Evolutionary conservation across 2,797 vertebrate genomes (phyloP).

Genomic region (Oreortyx pictus): DNA sequence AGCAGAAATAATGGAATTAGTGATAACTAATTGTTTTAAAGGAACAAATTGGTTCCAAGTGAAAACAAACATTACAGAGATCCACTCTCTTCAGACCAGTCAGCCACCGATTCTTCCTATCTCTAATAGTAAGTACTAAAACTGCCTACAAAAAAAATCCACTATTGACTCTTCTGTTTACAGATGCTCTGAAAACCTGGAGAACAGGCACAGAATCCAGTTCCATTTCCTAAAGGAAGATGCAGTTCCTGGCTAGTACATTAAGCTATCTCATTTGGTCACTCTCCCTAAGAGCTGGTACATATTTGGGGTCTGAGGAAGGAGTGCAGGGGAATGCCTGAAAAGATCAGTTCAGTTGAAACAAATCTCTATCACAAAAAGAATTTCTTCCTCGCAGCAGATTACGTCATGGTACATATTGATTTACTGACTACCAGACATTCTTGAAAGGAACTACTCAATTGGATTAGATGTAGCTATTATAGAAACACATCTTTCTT

Average conservation of each 20-base stretch:
- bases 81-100: not conserved
- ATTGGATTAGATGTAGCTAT: conserved; percentile 34
- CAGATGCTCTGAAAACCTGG: not conserved
- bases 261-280: not conserved
- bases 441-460: conserved; percentile 27
- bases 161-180: not conserved
- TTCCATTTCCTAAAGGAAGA: not conserved
- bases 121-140: not conserved
- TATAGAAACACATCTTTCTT: conserved; percentile 13
- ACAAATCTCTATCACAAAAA: not conserved
- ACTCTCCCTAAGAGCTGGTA: not conserved
- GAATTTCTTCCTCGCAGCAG: not conserved
- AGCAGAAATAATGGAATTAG: not conserved
- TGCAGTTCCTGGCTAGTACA: not conserved
- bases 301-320: not conserved
- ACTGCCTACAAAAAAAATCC: not conserved
- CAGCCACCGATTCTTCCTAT: not conserved
- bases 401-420: not conserved
- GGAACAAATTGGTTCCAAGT: not conserved
- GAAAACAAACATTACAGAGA: not conserved
- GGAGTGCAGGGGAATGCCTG: not conserved
- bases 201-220: not conserved
- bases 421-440: conserved; percentile 12
- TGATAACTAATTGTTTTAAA: not conserved
- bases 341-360: not conserved